phyloP scores from a whole-genome alignment of 2,797 vertebrate species.

The Ateles fusciceps region DNA sequence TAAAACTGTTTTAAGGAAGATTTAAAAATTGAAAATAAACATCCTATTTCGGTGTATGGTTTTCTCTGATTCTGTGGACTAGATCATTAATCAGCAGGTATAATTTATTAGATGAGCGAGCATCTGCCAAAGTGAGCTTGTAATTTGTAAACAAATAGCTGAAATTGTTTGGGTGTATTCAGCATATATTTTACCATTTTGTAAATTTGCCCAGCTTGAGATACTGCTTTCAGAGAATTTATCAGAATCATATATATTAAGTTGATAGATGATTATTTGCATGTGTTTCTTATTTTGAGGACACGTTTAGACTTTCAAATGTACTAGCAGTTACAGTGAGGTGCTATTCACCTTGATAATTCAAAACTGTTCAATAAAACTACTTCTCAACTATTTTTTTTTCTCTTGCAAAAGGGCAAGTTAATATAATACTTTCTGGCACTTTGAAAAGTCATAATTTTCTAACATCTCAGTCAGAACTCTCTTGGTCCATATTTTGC shows the following conservation, averaged over 20 bases:
- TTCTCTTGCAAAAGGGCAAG: not conserved
- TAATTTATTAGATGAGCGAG: slow-evolving; percentile 32
- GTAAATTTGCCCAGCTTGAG: slow-evolving; percentile 37
- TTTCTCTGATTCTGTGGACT: not conserved
- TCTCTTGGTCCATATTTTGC: not conserved
- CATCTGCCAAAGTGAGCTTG: not conserved
- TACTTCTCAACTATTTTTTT: not conserved
- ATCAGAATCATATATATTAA: not conserved
- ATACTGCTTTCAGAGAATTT: slow-evolving; percentile 3
- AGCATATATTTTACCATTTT: slow-evolving; percentile 29
- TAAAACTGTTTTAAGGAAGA: slow-evolving; percentile 28
- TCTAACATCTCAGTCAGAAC: not conserved
- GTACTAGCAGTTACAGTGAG: not conserved
- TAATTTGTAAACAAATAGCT: slow-evolving; percentile 1
- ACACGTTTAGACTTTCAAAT: slow-evolving; percentile 7
- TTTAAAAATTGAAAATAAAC: not conserved
- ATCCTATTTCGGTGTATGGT: not conserved
- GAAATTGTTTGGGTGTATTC: slow-evolving; percentile 39
- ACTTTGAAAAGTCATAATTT: slow-evolving; percentile 11
- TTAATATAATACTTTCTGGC: slow-evolving; percentile 4
- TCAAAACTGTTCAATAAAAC: not conserved
- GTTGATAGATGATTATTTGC: slow-evolving; percentile 26
- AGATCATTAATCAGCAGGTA: not conserved
- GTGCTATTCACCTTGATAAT: not conserved
- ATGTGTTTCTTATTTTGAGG: slow-evolving; percentile 14